phyloP scores from a whole-genome alignment of 2,888 invertebrate genomes.

The Polydesmus complanatus region DNA sequence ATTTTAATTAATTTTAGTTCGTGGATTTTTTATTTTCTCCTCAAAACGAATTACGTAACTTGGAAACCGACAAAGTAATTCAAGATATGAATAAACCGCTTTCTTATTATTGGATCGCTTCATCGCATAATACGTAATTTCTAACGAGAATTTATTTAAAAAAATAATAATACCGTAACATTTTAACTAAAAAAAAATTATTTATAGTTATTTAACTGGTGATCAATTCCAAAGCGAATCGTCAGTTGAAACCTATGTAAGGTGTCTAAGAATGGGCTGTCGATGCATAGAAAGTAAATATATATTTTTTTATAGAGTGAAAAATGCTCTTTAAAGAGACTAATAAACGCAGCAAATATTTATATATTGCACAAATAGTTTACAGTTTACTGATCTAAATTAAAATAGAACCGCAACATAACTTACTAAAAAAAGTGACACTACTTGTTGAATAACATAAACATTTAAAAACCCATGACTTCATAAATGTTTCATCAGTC shows the following conservation, averaged over 20 bases:
- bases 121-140: conserved; percentile 87
- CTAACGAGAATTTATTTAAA: too few relatives aligned
- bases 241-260: conserved; percentile 85
- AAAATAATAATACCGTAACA: too few relatives aligned
- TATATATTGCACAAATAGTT: too few relatives aligned
- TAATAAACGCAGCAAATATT: too few relatives aligned
- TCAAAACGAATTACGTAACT: conserved; percentile 83
- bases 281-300: conserved; percentile 69
- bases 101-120: conserved; percentile 88
- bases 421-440: too few relatives aligned
- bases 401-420: too few relatives aligned
- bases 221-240: conserved; percentile 97
- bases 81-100: conserved; percentile 85
- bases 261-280: conserved; percentile 82
- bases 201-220: conserved; percentile 80
- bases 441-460: too few relatives aligned
- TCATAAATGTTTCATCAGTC: too few relatives aligned
- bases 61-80: conserved; percentile 51
- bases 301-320: background rate
- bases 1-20: conserved; percentile 44
- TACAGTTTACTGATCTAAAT: too few relatives aligned
- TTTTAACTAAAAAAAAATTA: conserved; percentile 13
- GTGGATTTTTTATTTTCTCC: conserved; percentile 84
- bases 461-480: too few relatives aligned
- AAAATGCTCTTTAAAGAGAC: too few relatives aligned